Conservation (phyloP, 1,140 invertebrate genomes). For the Orchesella cincta region DNA sequence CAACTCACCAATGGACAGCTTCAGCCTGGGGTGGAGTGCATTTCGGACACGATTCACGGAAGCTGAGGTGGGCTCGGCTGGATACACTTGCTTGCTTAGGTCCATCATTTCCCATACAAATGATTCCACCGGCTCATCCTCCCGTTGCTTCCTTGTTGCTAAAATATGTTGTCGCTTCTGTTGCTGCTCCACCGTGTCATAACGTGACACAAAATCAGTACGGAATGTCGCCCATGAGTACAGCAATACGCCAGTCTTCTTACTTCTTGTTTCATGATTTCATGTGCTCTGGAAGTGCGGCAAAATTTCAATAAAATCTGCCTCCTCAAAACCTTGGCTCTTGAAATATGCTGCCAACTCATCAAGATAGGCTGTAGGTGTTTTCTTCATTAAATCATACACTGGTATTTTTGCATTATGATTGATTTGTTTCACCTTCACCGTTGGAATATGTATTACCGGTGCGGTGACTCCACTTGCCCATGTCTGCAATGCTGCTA, state of each 20-base stretch:
- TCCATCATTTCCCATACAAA: conserved; percentile 39
- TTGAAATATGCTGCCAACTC: background rate
- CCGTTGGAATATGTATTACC: background rate
- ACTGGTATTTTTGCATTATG: background rate
- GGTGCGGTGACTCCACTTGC: background rate
- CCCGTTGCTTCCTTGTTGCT: background rate
- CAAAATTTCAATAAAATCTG: background rate
- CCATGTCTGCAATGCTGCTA: background rate
- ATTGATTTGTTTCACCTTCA: background rate
- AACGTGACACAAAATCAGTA: background rate
- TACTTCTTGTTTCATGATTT: background rate
- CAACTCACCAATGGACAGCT: background rate
- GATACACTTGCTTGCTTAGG: conserved; percentile 30
- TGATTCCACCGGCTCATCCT: conserved; percentile 30
- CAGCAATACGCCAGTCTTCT: background rate
- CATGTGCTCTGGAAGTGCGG: background rate
- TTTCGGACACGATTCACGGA: background rate
- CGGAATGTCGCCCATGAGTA: conserved; percentile 28
- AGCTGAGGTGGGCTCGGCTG: background rate
- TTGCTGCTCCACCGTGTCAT: background rate
- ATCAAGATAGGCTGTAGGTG: background rate
- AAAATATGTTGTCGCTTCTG: background rate
- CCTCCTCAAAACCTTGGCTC: background rate
- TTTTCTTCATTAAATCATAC: background rate
- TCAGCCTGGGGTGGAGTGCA: background rate